These are phyloP conservation scores for Lampris incognitus DNA, from an alignment of 2,113 vertebrate species.

Conservation along the genomic window DNA sequence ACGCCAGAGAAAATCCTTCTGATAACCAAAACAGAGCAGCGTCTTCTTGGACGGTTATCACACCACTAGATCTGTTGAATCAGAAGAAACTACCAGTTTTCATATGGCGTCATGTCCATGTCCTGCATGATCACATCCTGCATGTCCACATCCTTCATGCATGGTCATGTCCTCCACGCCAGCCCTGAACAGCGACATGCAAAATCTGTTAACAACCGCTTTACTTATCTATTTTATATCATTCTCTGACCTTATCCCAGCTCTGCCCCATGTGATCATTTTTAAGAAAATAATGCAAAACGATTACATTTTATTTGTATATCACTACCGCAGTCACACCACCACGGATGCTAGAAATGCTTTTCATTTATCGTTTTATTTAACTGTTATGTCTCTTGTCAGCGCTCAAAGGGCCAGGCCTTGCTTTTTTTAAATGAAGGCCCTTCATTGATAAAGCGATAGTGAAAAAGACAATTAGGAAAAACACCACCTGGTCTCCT, in stretches of 20 bases:
- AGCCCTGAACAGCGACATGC: slow-evolving; percentile 2
- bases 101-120: not conserved
- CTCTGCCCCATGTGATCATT: not conserved
- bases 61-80: slow-evolving; percentile 32
- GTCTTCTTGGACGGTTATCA: slow-evolving; percentile 14
- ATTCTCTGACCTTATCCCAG: not conserved
- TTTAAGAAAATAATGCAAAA: not conserved
- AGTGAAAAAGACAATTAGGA: slow-evolving; percentile 1
- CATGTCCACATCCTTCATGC: not conserved
- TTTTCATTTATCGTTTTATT: slow-evolving; percentile 12
- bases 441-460: slow-evolving; percentile 16
- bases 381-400: not conserved
- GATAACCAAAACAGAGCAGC: slow-evolving; percentile 1
- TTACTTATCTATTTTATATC: not conserved
- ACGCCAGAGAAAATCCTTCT: slow-evolving; percentile 3
- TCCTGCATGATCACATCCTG: not conserved
- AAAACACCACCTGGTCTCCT: not conserved
- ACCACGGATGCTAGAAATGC: slow-evolving; percentile 13
- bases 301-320: not conserved
- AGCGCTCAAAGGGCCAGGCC: no score
- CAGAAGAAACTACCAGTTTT: slow-evolving; percentile 14
- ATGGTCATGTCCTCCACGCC: no score
- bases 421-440: slow-evolving; percentile 34
- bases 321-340: slow-evolving; percentile 3
- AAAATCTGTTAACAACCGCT: not conserved